Conservation (phyloP, 2,797 vertebrate species). For the Micrastur ruficollis region DNA sequence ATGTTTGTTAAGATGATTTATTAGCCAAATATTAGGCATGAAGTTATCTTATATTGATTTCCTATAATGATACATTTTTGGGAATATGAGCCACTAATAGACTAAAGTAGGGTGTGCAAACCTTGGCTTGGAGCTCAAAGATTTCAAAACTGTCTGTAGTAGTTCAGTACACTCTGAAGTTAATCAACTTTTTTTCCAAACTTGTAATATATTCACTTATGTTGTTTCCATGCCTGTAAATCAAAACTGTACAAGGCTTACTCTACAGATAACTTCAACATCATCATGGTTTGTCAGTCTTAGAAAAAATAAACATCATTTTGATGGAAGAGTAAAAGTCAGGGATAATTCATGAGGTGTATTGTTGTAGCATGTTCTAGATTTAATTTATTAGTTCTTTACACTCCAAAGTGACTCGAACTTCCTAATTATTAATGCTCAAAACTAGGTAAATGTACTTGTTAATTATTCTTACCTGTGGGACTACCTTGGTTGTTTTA, state of each 20-base stretch:
- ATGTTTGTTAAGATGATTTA: background rate
- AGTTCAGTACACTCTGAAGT: background rate
- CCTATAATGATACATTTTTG: background rate
- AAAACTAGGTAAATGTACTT: background rate
- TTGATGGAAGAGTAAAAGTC: background rate
- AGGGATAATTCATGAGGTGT: background rate
- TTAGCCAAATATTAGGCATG: background rate
- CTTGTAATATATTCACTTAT: background rate
- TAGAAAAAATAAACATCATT: background rate
- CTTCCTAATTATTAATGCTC: background rate
- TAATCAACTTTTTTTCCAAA: background rate
- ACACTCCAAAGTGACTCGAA: background rate
- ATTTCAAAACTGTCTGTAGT: background rate
- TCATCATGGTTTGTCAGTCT: background rate
- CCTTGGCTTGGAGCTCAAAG: background rate
- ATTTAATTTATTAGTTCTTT: background rate
- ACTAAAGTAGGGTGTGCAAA: background rate
- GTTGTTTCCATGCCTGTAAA: background rate
- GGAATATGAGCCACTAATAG: background rate
- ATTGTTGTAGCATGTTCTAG: background rate
- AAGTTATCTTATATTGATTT: background rate
- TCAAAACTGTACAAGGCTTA: background rate
- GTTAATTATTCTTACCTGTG: background rate
- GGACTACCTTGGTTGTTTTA: background rate
- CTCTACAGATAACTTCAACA: background rate